phyloP scores from a whole-genome alignment of 2,888 invertebrate species.

The Macrophya alboannulata region DNA sequence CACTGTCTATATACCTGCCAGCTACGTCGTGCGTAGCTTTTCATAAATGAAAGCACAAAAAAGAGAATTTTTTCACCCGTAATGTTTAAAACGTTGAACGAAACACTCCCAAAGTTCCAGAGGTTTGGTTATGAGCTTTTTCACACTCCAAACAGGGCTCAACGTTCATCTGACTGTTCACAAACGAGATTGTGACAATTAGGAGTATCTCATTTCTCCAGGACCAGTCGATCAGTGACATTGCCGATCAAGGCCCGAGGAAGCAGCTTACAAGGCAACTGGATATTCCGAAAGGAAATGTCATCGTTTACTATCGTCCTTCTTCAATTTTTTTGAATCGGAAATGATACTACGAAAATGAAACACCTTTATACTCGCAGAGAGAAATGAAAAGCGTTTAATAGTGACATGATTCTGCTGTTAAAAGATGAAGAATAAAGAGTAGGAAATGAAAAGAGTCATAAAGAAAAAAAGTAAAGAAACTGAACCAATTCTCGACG shows the following conservation, averaged over 20 bases:
- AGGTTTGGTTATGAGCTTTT: not conserved
- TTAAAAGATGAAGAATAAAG: too few relatives aligned
- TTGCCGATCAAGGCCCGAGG: not conserved
- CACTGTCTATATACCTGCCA: conserved; percentile 10
- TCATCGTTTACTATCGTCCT: not conserved
- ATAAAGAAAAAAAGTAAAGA: not conserved
- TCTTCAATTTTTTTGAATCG: too few relatives aligned
- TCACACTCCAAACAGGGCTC: not conserved
- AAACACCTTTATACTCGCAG: not conserved
- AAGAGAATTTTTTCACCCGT: too few relatives aligned
- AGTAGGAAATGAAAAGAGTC: not conserved
- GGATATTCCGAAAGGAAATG: not conserved
- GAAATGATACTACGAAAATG: too few relatives aligned
- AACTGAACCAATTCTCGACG: not conserved
- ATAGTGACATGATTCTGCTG: too few relatives aligned
- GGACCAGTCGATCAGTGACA: not conserved
- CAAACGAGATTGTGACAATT: not conserved
- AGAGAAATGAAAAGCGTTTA: not conserved
- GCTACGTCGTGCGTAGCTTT: not conserved
- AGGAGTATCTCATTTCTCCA: not conserved
- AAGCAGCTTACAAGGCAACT: not conserved
- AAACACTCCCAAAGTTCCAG: not conserved
- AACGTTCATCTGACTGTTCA: not conserved
- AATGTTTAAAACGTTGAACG: too few relatives aligned
- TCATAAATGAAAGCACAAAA: not conserved